Evolutionary conservation across 2,888 invertebrate species (phyloP).

Genomic region (Ametastegia equiseti): DNA sequence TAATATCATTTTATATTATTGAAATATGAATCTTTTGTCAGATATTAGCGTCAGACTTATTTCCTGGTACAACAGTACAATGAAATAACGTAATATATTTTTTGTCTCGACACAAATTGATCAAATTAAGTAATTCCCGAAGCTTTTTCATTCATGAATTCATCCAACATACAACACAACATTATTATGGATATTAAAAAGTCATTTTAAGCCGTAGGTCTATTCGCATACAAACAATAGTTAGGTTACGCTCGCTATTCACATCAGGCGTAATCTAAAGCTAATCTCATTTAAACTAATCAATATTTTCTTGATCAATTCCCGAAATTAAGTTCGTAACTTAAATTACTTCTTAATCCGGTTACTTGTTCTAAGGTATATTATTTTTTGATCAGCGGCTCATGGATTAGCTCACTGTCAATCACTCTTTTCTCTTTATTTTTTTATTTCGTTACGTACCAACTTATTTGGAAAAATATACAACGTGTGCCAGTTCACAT

Average conservation of each 20-base stretch:
- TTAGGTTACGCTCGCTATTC: neutral
- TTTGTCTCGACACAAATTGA: neutral
- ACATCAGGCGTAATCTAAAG: neutral
- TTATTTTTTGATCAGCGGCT: too few species aligned
- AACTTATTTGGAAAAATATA: neutral
- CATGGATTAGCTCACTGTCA: too few species aligned
- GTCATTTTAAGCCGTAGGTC: neutral
- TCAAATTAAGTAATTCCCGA: neutral
- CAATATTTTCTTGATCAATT: neutral
- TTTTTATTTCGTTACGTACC: neutral
- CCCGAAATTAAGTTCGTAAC: too few species aligned
- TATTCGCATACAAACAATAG: neutral
- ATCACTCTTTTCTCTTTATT: neutral
- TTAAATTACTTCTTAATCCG: too few species aligned
- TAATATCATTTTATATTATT: too few species aligned
- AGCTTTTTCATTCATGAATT: neutral
- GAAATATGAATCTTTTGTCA: too few species aligned
- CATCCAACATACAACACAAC: neutral
- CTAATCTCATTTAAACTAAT: neutral
- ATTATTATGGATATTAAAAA: slow-evolving; percentile 1
- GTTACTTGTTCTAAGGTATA: too few species aligned
- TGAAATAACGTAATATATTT: neutral
- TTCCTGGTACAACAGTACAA: neutral
- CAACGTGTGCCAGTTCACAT: neutral
- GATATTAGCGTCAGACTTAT: too few species aligned